Base-by-base conservation (phyloP, 2,888 invertebrate genomes). In the Calliscelio sp. region DNA sequence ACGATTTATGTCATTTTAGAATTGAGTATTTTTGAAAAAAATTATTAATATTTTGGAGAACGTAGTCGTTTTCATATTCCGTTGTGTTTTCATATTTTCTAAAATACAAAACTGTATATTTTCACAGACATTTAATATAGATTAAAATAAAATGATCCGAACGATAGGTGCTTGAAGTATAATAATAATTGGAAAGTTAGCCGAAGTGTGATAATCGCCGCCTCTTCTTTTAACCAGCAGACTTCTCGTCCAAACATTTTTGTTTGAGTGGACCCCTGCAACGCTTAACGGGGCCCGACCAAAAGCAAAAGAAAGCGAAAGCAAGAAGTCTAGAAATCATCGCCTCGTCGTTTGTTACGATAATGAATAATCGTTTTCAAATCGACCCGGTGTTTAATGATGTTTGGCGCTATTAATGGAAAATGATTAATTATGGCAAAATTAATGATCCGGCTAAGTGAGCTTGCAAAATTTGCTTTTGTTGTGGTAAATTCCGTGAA, bases 211-310 rank as follows among this genome's bases (percentile, higher is more conserved):
- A 92, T 92, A 91, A 90, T 90, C 89, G 86, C 38, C 84, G 85
- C 86, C 86, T 88, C 87, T 87, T 87, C 85, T 86, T 81, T 51
- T 66, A 84, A 66, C 86, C 81, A 85, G 84, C 65, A 85, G 81
- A 86, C 81, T 85, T 85, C 88, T 77, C 85, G 78, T 70, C 78
- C 46, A 63, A 59, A 65, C 65, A 79, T 79, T 89, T 88, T 87
- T 88, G 86, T 87, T 87, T 83, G 88, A 85, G 84, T 85, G 85
- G 88, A 91, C 91, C 91, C 91, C 91, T 89, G 90, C 86, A 35
- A 87, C 57, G 89, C 89, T 75, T 89, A 89, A 90, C 90, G 90
- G 89, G 90, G 88, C 86, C 85, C 86, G 86, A 84, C 49, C 49
- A 57, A 63, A 74, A 57, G 66, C 28, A 46, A 74, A 79, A 53